A percentile compares a stretch with the other conserved stretches of the same genome.
phyloP scores from a whole-genome alignment of 2,888 invertebrate genomes.

The Mantis religiosa region DNA sequence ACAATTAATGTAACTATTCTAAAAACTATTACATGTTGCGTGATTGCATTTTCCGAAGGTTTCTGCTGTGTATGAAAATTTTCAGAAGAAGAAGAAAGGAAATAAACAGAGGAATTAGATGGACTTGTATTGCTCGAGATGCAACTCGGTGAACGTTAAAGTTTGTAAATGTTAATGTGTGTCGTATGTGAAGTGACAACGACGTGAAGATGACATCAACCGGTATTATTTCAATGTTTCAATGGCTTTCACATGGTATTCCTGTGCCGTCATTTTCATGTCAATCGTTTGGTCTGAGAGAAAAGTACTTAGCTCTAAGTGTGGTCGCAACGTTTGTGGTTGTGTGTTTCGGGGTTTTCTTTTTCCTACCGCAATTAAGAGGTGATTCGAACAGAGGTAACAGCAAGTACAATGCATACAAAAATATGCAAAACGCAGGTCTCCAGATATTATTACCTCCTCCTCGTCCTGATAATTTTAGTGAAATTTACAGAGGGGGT shows the following conservation, averaged over 20 bases:
- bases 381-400: constrained; percentile 62
- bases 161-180: constrained; percentile 15
- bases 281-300: constrained; percentile 79
- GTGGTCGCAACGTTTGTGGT: constrained; percentile 86
- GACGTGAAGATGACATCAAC: constrained; percentile 52
- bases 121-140: not conserved
- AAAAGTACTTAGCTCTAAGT: constrained; percentile 88
- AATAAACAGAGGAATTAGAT: not conserved
- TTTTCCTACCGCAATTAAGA: constrained; percentile 85
- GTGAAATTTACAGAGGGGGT: constrained; percentile 27
- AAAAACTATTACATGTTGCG: not conserved
- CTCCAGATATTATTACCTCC: constrained; percentile 85
- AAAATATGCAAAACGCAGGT: constrained; percentile 84
- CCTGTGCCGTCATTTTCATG: constrained; percentile 66
- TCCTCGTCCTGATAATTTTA: constrained; percentile 47
- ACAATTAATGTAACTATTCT: not conserved
- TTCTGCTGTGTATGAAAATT: not conserved
- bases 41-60: not conserved
- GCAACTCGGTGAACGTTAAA: constrained; percentile 1
- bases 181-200: not conserved
- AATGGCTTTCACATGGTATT: constrained; percentile 71
- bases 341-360: constrained; percentile 89
- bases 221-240: constrained; percentile 67
- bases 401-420: constrained; percentile 79
- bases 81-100: not conserved